These are phyloP conservation scores for Cinclus cinclus DNA, from an alignment of 2,113 vertebrate species.

Conservation along the genomic window DNA sequence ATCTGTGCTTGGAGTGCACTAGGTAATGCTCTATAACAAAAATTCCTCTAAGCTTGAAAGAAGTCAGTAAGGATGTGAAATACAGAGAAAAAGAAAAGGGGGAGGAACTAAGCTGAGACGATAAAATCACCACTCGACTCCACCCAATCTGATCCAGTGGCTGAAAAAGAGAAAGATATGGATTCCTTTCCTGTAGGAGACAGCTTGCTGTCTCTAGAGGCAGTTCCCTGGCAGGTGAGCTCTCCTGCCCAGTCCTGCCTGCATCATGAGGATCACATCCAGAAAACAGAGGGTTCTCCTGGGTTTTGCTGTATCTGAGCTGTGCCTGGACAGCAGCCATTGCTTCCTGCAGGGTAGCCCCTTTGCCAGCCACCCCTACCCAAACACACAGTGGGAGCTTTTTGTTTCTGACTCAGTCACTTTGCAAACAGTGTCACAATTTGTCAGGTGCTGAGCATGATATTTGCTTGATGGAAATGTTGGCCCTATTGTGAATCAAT, in stretches of 20 bases:
- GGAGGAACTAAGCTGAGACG: neutral
- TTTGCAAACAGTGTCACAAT: slow-evolving; percentile 20
- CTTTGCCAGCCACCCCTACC: neutral
- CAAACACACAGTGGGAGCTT: neutral
- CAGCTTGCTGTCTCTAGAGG: neutral
- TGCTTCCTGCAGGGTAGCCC: rapidly evolving
- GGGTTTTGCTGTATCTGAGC: rapidly evolving
- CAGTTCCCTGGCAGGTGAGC: neutral
- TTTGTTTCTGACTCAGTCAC: slow-evolving; percentile 17
- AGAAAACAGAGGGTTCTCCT: rapidly evolving
- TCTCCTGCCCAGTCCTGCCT: neutral
- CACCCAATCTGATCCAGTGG: rapidly evolving
- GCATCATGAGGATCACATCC: rapidly evolving
- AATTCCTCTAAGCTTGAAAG: neutral
- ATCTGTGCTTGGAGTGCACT: rapidly evolving
- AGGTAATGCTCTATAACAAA: neutral
- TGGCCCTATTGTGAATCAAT: slow-evolving; percentile 65
- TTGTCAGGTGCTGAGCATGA: slow-evolving; percentile 41
- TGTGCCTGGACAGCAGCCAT: neutral
- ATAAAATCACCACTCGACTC: neutral
- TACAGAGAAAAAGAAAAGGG: neutral
- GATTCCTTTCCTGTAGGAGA: neutral
- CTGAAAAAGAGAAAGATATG: neutral
- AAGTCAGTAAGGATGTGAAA: neutral
- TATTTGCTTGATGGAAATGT: slow-evolving; percentile 62